Evolutionary conservation across 2,113 vertebrate genomes (phyloP).

Genomic region (Machaerirhynchus nigripectus): DNA sequence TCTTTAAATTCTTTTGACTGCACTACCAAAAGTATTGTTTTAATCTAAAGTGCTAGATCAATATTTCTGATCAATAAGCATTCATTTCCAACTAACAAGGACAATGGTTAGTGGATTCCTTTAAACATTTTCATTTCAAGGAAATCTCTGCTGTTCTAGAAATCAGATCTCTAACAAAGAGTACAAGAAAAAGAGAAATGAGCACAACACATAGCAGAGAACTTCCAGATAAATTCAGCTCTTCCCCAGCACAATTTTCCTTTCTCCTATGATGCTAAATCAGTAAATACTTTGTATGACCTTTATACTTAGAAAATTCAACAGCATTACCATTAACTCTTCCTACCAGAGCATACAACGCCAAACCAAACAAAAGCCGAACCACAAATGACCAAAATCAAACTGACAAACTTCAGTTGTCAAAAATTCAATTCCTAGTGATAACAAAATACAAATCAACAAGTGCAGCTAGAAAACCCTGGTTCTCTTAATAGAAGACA

Average conservation of each 20-base stretch:
- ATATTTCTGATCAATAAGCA: slow-evolving; percentile 80
- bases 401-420: not conserved
- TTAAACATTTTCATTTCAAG: slow-evolving; percentile 69
- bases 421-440: not conserved
- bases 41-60: slow-evolving; percentile 76
- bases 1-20: slow-evolving; percentile 79
- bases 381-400: not conserved
- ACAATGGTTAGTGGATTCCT: slow-evolving; percentile 69
- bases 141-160: slow-evolving; percentile 60
- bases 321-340: not conserved
- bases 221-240: not conserved
- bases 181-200: slow-evolving; percentile 12
- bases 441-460: not conserved
- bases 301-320: not conserved
- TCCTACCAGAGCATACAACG: not conserved
- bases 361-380: not conserved
- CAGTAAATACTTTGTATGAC: not conserved
- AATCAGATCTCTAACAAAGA: slow-evolving; percentile 56
- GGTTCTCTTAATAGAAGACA: not conserved
- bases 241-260: not conserved
- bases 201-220: not conserved
- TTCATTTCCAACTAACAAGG: slow-evolving; percentile 77
- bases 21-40: slow-evolving; percentile 79
- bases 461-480: not conserved
- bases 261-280: not conserved